Base-by-base conservation (phyloP, 2,888 invertebrate species). In the Frankliniella fusca region DNA sequence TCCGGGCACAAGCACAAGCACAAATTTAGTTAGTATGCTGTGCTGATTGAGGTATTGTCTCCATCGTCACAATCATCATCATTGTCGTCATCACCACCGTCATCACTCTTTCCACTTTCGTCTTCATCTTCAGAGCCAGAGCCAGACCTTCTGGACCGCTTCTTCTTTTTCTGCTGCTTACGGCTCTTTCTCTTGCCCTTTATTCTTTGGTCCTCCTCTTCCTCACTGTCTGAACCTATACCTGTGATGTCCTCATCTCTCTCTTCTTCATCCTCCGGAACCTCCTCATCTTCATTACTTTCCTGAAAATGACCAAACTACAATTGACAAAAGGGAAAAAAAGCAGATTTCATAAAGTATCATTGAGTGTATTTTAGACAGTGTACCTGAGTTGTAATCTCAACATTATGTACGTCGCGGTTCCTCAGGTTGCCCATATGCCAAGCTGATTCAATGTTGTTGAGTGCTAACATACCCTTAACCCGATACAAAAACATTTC, bases 381-480 rank as follows among this genome's bases (percentile, higher is more conserved):
- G 61, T 12, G 7, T 76, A 76, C 70, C 70, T 76, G 70, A 10
- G 70, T 76, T 2, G 23, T 23, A 2, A 76, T 12, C 27, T 76
- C 70, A 76, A 76, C 70, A 76, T 76, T 76, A 23, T 76, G 70
- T 10, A 76, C 70, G 27, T 76, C 70, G 5, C 70, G 23, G 9
- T 76, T 76, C 27, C 70, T 27, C 9, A 76, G 23, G 12, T 76
- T 76, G n/a, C 70, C 70, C 70, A 76, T 76, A 12, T 76, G 70
- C 70, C 70, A 76, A 5, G 70, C 70, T 23, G 70, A 76, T 76
- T 76, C 70, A 27, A 76, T 76, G 27, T 76, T 76, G 27, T 76
- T 76, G 12, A 76, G 27, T 7, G 70, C 70, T 23, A 76, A 23
- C 70, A 76, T 76, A 3, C 70, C 70, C 70, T 76, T 76, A 12